These are phyloP conservation scores for Bungarus multicinctus DNA, from an alignment of 2,113 vertebrate genomes.

Conservation along the genomic window DNA sequence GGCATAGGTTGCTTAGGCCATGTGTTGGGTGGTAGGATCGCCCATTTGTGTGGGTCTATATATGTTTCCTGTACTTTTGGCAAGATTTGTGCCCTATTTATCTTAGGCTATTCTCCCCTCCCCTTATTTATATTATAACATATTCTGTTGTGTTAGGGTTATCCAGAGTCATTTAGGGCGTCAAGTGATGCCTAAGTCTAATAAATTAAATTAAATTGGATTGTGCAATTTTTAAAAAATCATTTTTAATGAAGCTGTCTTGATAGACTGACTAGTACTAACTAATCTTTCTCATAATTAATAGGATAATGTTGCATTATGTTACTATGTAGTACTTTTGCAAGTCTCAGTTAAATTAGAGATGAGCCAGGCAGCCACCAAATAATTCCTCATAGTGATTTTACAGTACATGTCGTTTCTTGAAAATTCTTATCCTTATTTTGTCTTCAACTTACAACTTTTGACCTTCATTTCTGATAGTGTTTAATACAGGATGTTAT, in stretches of 20 bases:
- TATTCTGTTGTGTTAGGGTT: not conserved
- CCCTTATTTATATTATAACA: not conserved
- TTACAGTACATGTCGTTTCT: conserved; percentile 9
- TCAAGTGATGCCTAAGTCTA: not conserved
- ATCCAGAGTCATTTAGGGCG: not conserved
- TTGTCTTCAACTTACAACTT: conserved; percentile 48
- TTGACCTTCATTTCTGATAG: conserved; percentile 64
- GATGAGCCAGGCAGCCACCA: not conserved
- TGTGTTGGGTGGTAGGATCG: not conserved
- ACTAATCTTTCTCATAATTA: not conserved
- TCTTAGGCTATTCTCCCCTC: not conserved
- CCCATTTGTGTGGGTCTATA: not conserved
- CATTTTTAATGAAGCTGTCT: not conserved
- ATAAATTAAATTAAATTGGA: not conserved
- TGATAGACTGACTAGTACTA: not conserved
- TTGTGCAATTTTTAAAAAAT: not conserved
- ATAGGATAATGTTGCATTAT: not conserved
- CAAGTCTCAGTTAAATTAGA: not conserved
- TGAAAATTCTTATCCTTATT: conserved; percentile 7
- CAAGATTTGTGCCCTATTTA: not conserved
- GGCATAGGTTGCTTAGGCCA: not conserved
- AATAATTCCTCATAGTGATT: not conserved
- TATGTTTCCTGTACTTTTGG: not conserved
- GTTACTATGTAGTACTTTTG: not conserved
- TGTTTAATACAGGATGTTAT: conserved; percentile 54